These are phyloP conservation scores for Mechanitis mazaeus DNA, from an alignment of 2,888 invertebrate species.

Conservation along the genomic window DNA sequence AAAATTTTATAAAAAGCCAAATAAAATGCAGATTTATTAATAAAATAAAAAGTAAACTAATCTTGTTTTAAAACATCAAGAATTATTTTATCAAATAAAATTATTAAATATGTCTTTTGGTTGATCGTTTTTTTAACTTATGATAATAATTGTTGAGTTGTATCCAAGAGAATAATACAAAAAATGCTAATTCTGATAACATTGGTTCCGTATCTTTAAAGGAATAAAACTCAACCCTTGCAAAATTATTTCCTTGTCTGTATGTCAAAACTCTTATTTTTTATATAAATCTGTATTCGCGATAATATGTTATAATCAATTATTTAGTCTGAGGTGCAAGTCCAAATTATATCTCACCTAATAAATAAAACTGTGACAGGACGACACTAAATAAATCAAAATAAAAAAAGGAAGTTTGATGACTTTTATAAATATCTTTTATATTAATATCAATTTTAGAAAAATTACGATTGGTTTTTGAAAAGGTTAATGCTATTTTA, in stretches of 20 bases:
- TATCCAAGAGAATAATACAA: neutral
- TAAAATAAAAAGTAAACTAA: neutral
- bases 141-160: neutral
- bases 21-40: neutral
- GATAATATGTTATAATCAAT: neutral
- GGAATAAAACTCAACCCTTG: too few relatives aligned
- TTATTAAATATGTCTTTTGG: too few relatives aligned
- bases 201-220: neutral
- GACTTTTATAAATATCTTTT: neutral
- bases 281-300: neutral
- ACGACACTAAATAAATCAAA: neutral
- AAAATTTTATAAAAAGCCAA: neutral
- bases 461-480: neutral
- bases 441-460: neutral
- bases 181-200: neutral
- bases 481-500: conserved; percentile 1
- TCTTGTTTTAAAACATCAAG: too few relatives aligned
- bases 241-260: too few relatives aligned
- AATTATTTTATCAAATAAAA: too few relatives aligned
- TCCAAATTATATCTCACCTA: neutral
- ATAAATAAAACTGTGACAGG: neutral
- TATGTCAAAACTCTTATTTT: neutral
- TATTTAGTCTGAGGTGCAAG: neutral
- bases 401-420: neutral
- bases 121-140: too few relatives aligned